phyloP scores from a whole-genome alignment of 2,797 vertebrate species.

The Streptopelia turtur region DNA sequence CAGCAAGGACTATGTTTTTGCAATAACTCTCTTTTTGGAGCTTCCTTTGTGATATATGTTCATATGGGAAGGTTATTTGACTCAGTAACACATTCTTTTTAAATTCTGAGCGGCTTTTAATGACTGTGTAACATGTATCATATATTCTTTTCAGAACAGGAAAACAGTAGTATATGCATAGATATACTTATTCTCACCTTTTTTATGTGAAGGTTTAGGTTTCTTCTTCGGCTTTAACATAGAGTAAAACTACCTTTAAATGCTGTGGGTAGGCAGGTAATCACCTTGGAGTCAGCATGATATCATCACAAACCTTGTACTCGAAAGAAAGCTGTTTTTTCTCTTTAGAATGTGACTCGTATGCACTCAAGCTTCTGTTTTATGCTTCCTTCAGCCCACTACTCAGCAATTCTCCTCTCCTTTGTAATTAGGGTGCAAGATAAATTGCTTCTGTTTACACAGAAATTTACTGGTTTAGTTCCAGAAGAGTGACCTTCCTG shows the following conservation, averaged over 20 bases:
- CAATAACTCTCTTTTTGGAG: not conserved
- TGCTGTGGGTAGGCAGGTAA: not conserved
- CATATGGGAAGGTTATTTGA: not conserved
- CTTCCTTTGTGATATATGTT: not conserved
- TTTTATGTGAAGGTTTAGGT: not conserved
- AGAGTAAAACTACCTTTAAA: not conserved
- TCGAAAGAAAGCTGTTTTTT: not conserved
- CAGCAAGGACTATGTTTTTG: not conserved
- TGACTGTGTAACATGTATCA: not conserved
- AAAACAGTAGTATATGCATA: not conserved
- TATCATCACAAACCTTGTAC: not conserved
- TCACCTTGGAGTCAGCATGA: not conserved
- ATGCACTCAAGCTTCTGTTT: not conserved
- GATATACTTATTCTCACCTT: not conserved
- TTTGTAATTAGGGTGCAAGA: not conserved
- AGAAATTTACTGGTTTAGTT: not conserved
- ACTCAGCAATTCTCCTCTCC: not conserved
- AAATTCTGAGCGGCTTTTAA: fast-evolving
- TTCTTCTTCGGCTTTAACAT: not conserved
- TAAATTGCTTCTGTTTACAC: not conserved
- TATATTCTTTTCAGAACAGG: not conserved
- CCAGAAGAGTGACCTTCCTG: not conserved
- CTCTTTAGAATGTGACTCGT: not conserved
- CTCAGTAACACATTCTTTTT: not conserved
- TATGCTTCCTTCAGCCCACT: not conserved